Evolutionary conservation across 1,140 invertebrate species (phyloP).

Genomic region (Rhyzopertha dominica): DNA sequence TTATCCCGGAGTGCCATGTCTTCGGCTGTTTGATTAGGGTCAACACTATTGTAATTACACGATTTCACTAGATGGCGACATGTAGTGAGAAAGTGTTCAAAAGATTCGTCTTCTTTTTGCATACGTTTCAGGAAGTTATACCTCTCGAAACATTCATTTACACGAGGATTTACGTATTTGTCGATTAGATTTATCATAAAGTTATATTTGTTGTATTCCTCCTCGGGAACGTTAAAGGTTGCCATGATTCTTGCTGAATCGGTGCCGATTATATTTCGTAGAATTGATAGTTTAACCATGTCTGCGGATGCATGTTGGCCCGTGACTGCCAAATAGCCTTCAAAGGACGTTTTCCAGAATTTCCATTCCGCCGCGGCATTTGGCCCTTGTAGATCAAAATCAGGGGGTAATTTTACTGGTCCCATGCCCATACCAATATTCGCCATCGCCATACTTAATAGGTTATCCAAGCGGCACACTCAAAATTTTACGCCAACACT

Average conservation of each 20-base stretch:
- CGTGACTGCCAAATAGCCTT: slow-evolving; percentile 5
- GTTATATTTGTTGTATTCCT: slow-evolving; percentile 2
- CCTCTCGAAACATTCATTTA: slow-evolving; percentile 11
- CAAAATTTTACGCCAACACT: too few relatives aligned
- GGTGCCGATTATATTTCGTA: too few relatives aligned
- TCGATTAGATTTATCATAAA: slow-evolving; percentile 7
- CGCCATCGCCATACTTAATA: too few relatives aligned
- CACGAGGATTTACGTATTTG: slow-evolving; percentile 6
- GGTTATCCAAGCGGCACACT: too few relatives aligned
- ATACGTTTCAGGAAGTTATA: slow-evolving; percentile 15
- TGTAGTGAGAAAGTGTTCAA: slow-evolving; percentile 12
- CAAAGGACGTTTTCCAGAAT: slow-evolving; percentile 11
- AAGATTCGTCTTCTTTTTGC: slow-evolving; percentile 11
- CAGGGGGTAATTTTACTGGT: slow-evolving; percentile 11
- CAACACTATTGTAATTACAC: slow-evolving; percentile 11
- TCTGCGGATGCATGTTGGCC: slow-evolving; percentile 11
- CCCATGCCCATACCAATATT: too few relatives aligned
- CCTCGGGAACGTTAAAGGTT: too few relatives aligned
- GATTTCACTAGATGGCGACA: slow-evolving; percentile 3
- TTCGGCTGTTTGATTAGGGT: slow-evolving; percentile 11
- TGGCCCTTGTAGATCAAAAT: slow-evolving; percentile 11
- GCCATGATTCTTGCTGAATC: too few relatives aligned
- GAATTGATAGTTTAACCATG: too few relatives aligned
- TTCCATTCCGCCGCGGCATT: slow-evolving; percentile 8
- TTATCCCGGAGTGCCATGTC: slow-evolving; percentile 16